phyloP scores from a whole-genome alignment of 2,888 invertebrate genomes.

The Ormia ochracea region DNA sequence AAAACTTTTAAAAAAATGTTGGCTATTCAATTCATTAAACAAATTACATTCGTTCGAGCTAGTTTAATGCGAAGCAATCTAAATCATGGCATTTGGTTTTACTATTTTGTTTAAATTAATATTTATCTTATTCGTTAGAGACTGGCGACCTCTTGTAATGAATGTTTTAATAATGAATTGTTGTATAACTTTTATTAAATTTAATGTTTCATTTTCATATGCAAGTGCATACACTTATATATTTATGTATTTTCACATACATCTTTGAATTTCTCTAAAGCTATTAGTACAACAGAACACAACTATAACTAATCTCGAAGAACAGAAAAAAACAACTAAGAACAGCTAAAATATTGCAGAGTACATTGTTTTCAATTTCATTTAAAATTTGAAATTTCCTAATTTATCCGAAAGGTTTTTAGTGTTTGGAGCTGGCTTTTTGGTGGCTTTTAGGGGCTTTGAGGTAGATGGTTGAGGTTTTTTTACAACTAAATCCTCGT shows the following conservation, averaged over 20 bases:
- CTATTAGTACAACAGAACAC: conserved; percentile 48
- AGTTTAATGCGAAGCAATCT: too few species aligned
- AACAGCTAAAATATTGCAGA: conserved; percentile 10
- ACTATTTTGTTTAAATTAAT: too few species aligned
- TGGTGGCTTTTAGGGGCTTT: conserved; percentile 68
- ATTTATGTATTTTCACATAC: conserved; percentile 20
- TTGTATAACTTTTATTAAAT: neutral
- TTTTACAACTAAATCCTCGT: conserved; percentile 76
- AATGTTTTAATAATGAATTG: too few species aligned
- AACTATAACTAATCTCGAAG: conserved; percentile 37
- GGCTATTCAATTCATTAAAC: too few species aligned
- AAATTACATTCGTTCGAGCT: too few species aligned
- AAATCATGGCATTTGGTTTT: too few species aligned
- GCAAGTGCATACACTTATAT: neutral
- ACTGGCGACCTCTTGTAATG: too few species aligned
- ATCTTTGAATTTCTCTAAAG: conserved; percentile 29
- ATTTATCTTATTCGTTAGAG: too few species aligned
- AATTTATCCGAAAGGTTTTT: conserved; percentile 71
- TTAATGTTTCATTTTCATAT: neutral
- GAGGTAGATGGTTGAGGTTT: conserved; percentile 67
- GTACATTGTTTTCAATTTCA: neutral
- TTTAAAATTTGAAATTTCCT: conserved; percentile 72
- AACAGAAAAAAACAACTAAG: neutral
- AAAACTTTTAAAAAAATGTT: too few species aligned
- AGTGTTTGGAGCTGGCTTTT: conserved; percentile 70